Evolutionary conservation across 2,797 vertebrate species (phyloP).

Genomic region (Pipistrellus pipistrellus): DNA sequence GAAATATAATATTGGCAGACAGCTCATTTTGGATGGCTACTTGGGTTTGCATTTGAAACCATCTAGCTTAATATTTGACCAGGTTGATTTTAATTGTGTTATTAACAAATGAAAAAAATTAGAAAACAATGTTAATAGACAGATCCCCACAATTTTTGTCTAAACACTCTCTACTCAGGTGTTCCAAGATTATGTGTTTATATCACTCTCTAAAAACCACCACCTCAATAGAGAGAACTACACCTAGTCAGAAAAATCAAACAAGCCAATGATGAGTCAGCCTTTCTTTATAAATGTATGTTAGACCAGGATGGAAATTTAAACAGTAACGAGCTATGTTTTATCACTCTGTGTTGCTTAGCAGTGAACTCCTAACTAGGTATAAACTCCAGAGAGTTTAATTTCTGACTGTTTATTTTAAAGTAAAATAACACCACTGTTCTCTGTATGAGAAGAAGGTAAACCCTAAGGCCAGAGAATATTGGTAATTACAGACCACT

Average conservation of each 20-base stretch:
- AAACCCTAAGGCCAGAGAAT: conserved; percentile 65
- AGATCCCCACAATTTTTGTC: conserved; percentile 10
- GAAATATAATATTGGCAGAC: conserved; percentile 75
- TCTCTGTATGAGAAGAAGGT: conserved; percentile 60
- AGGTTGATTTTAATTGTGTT: neutral
- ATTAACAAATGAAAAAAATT: neutral
- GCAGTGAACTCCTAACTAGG: neutral
- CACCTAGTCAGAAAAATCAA: conserved; percentile 35
- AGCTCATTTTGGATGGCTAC: conserved; percentile 63
- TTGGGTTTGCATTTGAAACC: conserved; percentile 71
- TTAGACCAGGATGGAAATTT: conserved; percentile 18
- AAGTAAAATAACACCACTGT: conserved; percentile 10
- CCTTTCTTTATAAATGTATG: conserved; percentile 4
- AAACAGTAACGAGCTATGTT: neutral
- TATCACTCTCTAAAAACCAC: conserved; percentile 44
- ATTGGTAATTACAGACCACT: conserved; percentile 54
- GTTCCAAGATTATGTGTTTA: conserved; percentile 30
- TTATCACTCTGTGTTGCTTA: neutral
- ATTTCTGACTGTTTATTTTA: conserved; percentile 57
- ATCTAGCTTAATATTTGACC: neutral
- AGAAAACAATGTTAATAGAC: conserved; percentile 27
- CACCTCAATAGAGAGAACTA: conserved; percentile 4
- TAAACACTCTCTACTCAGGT: conserved; percentile 57
- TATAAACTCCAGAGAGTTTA: conserved; percentile 39
- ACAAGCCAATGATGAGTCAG: conserved; percentile 18